A percentile compares a stretch with the other conserved stretches of the same genome.
These are phyloP conservation scores for Ornithoptera priamus DNA, from an alignment of 2,888 invertebrate genomes.

Conservation along the genomic window DNA sequence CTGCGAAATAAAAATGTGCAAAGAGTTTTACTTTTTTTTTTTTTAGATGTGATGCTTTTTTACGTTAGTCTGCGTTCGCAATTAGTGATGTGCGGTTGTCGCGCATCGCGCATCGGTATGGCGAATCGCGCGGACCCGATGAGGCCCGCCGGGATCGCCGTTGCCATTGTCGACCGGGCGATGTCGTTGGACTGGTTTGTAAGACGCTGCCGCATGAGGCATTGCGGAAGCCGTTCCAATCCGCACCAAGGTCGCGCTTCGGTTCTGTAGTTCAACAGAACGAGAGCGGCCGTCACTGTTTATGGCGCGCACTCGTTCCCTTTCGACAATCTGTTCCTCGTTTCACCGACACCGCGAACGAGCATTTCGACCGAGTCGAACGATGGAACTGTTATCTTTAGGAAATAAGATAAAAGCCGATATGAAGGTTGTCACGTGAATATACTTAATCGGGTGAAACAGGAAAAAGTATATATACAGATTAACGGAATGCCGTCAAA, in stretches of 20 bases:
- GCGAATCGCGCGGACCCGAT: slow-evolving; percentile 62
- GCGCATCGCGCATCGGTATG: slow-evolving; percentile 64
- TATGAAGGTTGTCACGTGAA: neutral
- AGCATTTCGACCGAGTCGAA: neutral
- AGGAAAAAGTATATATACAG: neutral
- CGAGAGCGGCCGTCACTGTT: slow-evolving; percentile 34
- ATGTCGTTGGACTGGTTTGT: slow-evolving; percentile 38
- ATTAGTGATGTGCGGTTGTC: slow-evolving; percentile 77
- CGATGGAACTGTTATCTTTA: neutral
- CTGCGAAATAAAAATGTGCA: slow-evolving; percentile 78
- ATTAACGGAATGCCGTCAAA: neutral
- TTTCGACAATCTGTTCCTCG: slow-evolving; percentile 50
- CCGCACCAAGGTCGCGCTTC: slow-evolving; percentile 55
- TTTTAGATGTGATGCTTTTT: slow-evolving; percentile 78
- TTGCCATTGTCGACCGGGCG: slow-evolving; percentile 29
- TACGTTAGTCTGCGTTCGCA: slow-evolving; percentile 78
- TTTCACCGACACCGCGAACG: slow-evolving; percentile 50
- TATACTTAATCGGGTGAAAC: neutral
- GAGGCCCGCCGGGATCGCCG: slow-evolving; percentile 43
- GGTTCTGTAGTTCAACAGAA: slow-evolving; percentile 44
- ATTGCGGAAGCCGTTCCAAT: slow-evolving; percentile 61
- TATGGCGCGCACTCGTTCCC: slow-evolving; percentile 43
- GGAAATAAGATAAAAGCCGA: neutral
- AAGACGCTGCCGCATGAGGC: slow-evolving; percentile 46
- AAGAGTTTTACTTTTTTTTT: slow-evolving; percentile 55